Base-by-base conservation (phyloP, 1,140 invertebrate species). In the Psilanteris sp. region DNA sequence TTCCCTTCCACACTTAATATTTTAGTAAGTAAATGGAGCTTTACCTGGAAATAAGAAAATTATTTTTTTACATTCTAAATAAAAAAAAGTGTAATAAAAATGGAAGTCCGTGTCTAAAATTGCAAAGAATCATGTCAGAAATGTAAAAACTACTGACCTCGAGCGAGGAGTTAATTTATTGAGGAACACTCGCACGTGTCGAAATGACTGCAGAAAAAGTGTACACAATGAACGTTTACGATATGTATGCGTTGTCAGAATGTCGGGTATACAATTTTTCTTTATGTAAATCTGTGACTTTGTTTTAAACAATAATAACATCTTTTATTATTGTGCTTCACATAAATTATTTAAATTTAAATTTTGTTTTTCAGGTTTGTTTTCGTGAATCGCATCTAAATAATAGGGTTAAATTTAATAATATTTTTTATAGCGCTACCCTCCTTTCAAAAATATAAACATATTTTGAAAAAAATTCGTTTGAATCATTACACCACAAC, bases 131-230 rank as follows among this genome's bases (percentile, higher is more conserved):
- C 41, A 55, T 68, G 50, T 57, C 43, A 50, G 43, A 68, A 68
- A 57, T 57, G 44, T 26, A 52, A 70, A 68, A 71, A 27, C 11
- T 36, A 52, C 39, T 39, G 48, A 27, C 55, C 48, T 72, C 55
- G 67, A 62, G 27, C 34, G 20, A 26, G 3, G 16, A 55, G 37
- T 48, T 62, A 57, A 59, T 64, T 73, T 73, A 66, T 66, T 52
- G 59, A 73, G 37, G 44, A 66, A 59, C 48, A 62, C 52, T 59
- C 32, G 59, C 59, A 73, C 34, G 59, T 73, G 59, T 66, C 70
- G 52, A 73, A 73, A 73, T 73, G 41, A 50, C 27, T 57, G 27
- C 32, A 59, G 36, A 59, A 73, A 73, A 48, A n/a, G 31, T 26
- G 27, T 8, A 59, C 34, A 59, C 44, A 48, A 55, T 52, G 11